These are phyloP conservation scores for Zoroaster sp. DNA, from an alignment of 53 echinoderm and acorn worm species.

Conservation along the genomic window DNA sequence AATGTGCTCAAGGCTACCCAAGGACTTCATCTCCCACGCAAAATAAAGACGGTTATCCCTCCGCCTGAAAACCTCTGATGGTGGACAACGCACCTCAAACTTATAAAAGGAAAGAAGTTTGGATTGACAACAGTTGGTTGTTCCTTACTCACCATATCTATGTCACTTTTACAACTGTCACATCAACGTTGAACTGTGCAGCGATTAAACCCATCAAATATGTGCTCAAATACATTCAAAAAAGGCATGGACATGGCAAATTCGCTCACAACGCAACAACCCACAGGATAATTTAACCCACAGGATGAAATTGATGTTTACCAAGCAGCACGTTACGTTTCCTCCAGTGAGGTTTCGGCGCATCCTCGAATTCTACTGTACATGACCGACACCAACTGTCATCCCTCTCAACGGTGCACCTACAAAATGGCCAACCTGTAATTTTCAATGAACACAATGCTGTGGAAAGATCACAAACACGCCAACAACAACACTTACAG, in stretches of 20 bases:
- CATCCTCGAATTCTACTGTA: not conserved
- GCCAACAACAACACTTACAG: no score
- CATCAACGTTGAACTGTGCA: not conserved
- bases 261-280: no score
- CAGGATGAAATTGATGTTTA: no score
- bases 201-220: not conserved
- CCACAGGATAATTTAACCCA: no score
- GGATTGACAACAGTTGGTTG: not conserved
- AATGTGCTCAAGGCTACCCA: not conserved
- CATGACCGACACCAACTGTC: not conserved
- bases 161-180: not conserved
- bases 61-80: not conserved
- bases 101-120: no score
- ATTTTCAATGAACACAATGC: not conserved
- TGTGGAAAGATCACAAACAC: not conserved
- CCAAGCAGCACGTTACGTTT: not conserved
- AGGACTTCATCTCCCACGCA: not conserved
- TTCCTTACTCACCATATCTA: not conserved
- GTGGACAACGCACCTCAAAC: not conserved
- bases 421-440: not conserved
- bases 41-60: not conserved
- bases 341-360: not conserved
- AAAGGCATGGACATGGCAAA: not conserved
- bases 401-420: not conserved
- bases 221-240: not conserved